Conservation (phyloP, 1,140 invertebrate genomes). For the Formica selysi region DNA sequence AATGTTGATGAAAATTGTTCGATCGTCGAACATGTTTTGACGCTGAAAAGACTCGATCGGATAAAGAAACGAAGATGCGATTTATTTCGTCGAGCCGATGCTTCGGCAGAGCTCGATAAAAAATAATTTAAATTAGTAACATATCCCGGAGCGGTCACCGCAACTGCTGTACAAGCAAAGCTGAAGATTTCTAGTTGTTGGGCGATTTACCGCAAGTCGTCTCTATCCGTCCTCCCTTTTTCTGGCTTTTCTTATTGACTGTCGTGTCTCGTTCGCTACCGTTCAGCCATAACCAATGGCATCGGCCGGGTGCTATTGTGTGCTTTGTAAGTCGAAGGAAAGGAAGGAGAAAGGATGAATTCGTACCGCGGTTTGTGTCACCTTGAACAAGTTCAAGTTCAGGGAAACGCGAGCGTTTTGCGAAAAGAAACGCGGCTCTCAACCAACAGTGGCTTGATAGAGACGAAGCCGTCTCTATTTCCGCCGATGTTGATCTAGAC, state of each 20-base stretch:
- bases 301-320: slow-evolving; percentile 72
- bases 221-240: slow-evolving; percentile 70
- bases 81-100: slow-evolving; percentile 1
- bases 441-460: slow-evolving; percentile 44
- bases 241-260: slow-evolving; percentile 73
- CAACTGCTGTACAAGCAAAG: slow-evolving; percentile 58
- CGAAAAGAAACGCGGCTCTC: slow-evolving; percentile 49
- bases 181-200: slow-evolving; percentile 38
- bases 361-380: slow-evolving; percentile 46
- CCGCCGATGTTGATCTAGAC: slow-evolving; percentile 53
- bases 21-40: slow-evolving; percentile 27
- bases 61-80: slow-evolving; percentile 2
- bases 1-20: neutral
- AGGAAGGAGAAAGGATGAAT: slow-evolving; percentile 50
- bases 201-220: slow-evolving; percentile 65
- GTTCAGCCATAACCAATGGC: slow-evolving; percentile 82
- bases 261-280: slow-evolving; percentile 80
- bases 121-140: slow-evolving; percentile 52
- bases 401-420: slow-evolving; percentile 69
- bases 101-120: neutral
- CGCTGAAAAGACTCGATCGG: neutral
- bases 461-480: slow-evolving; percentile 58
- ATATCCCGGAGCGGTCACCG: slow-evolving; percentile 15
- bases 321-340: slow-evolving; percentile 40
- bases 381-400: slow-evolving; percentile 77